Percentiles rank a stretch among this genome's conserved stretches.
Conservation (phyloP, 1,140 invertebrate species). For the Philotrypesis tridentata region DNA sequence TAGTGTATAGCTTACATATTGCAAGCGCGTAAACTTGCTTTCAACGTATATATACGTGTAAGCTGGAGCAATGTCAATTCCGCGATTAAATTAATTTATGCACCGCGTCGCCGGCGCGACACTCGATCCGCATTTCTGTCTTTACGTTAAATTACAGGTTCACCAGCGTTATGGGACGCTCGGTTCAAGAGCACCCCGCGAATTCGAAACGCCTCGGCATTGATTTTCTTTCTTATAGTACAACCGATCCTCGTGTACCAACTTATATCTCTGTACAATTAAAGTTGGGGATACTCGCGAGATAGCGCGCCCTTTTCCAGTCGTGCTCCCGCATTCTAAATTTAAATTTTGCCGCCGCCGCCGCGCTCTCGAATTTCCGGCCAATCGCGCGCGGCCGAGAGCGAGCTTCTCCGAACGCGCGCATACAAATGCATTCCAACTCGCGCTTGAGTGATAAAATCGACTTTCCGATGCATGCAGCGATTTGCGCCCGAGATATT, state of each 20-base stretch:
- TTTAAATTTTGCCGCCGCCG: not conserved
- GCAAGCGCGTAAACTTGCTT: no score
- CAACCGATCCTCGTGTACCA: not conserved
- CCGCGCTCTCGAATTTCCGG: not conserved
- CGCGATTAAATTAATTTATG: constrained; percentile 37
- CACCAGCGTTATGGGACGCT: not conserved
- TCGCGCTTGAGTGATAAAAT: not conserved
- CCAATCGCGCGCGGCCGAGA: not conserved
- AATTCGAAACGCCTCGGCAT: not conserved
- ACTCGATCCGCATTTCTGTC: not conserved
- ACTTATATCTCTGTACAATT: not conserved
- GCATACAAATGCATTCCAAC: not conserved
- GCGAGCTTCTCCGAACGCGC: no score
- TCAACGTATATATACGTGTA: no score
- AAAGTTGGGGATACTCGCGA: not conserved
- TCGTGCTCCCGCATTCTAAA: not conserved
- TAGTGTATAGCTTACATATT: no score
- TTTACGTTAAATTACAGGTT: not conserved
- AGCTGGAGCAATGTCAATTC: constrained; percentile 2
- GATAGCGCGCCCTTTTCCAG: not conserved
- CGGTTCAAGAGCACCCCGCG: not conserved
- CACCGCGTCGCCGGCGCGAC: not conserved
- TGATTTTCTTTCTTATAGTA: not conserved
- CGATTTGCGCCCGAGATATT: not conserved
- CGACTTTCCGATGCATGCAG: not conserved